Evolutionary conservation across 2,797 vertebrate species (phyloP).

Genomic region (Ceryle rudis): DNA sequence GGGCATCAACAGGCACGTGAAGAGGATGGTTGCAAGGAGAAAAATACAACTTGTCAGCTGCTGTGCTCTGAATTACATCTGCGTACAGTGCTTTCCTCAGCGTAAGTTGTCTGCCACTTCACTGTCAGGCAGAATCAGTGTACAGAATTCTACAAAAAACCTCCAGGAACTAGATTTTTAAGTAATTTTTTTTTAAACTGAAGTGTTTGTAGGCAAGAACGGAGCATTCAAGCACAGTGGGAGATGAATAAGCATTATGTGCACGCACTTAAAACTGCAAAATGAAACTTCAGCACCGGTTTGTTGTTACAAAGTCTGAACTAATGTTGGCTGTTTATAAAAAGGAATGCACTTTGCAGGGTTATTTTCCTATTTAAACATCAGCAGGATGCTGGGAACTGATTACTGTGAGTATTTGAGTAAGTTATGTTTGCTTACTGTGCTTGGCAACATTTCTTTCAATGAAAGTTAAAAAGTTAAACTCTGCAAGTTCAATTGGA

Average conservation of each 20-base stretch:
- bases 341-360: slow-evolving; percentile 11
- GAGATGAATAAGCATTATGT: not conserved
- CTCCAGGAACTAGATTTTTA: not conserved
- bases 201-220: not conserved
- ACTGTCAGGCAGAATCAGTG: not conserved
- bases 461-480: not conserved
- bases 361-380: slow-evolving; percentile 28
- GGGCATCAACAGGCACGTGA: not conserved
- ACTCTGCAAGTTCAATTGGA: not conserved
- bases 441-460: slow-evolving; percentile 32
- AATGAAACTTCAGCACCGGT: slow-evolving; percentile 12
- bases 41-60: slow-evolving; percentile 16
- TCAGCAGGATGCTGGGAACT: slow-evolving; percentile 17
- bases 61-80: not conserved
- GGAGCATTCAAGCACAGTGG: not conserved
- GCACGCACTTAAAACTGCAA: not conserved
- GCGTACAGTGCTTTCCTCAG: not conserved
- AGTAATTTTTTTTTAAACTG: not conserved
- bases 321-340: slow-evolving; percentile 4
- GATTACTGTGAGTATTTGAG: slow-evolving; percentile 26
- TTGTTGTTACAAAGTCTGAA: slow-evolving; percentile 37
- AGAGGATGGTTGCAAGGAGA: not conserved
- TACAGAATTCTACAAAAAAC: not conserved
- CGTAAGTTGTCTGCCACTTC: not conserved
- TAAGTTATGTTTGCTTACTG: slow-evolving; percentile 11